phyloP scores from a whole-genome alignment of 2,888 invertebrate genomes.

The Himalopsyche anomala region DNA sequence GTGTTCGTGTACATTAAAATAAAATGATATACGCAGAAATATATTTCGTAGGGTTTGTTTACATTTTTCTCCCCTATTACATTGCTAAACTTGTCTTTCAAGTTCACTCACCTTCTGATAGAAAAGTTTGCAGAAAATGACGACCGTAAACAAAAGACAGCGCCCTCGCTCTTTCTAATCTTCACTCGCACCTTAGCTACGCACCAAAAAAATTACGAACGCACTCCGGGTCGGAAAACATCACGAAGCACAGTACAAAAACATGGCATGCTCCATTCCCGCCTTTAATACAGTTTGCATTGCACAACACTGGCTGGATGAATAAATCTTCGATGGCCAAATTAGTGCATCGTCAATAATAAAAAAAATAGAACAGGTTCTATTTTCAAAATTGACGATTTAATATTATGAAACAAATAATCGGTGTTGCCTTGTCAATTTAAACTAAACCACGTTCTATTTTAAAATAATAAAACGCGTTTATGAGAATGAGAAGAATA shows the following conservation, averaged over 20 bases:
- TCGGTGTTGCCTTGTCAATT: neutral
- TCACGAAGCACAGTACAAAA: slow-evolving; percentile 46
- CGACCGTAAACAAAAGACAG: slow-evolving; percentile 54
- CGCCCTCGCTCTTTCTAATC: slow-evolving; percentile 47
- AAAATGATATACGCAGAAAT: too few species aligned
- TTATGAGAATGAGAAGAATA: neutral
- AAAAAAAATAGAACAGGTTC: slow-evolving; percentile 39
- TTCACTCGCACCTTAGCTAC: slow-evolving; percentile 51
- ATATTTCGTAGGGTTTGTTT: neutral
- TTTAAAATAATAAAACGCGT: neutral
- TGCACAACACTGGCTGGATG: neutral
- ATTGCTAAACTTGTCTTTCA: neutral
- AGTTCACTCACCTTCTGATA: slow-evolving; percentile 65
- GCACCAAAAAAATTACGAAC: slow-evolving; percentile 30
- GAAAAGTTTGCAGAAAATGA: slow-evolving; percentile 57
- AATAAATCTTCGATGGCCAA: neutral
- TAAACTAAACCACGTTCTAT: slow-evolving; percentile 1
- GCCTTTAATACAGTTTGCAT: slow-evolving; percentile 1
- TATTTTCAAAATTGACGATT: slow-evolving; percentile 47
- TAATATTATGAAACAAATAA: neutral
- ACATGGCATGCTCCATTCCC: slow-evolving; percentile 17
- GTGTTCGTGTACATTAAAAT: too few species aligned
- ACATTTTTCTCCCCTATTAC: slow-evolving; percentile 42
- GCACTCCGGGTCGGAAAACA: slow-evolving; percentile 45
- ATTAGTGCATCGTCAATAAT: slow-evolving; percentile 25